Evolutionary conservation across 2,113 vertebrate species (phyloP), one percentile per base, ranked within the genome.

Genomic region (Haliaeetus leucogaster): DNA sequence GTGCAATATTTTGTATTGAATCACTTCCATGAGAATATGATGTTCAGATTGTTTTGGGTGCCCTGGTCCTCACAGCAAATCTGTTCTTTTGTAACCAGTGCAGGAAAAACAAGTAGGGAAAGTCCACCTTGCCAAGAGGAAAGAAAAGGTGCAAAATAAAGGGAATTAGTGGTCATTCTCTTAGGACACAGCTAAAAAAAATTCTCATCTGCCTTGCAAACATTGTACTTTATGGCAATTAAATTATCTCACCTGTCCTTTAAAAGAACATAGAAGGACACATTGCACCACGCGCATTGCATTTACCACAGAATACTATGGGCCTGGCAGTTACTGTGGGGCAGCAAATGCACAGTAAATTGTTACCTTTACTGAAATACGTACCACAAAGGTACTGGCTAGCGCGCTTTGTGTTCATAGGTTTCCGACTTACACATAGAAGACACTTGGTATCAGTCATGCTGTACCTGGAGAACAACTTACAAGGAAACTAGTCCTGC

Each of bases 241-340:
- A 53, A 34, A 19, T 23, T 6, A 20, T 27, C 32, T 20, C 13
- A 29, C 13, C 6, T 65, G 7, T 25, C 21, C 29, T 72, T 8
- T 61, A 43, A n/a, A 38, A 58, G n/a, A 27, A 16, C 0, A 2
- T 0, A 2, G 3, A 4, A 43, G 34, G 25, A 36, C 45, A n/a
- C 25, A 0, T 4, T 30, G 82, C 42, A 25, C 2, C 45, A 40
- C 0, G 0, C 0, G 4, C 16, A 3, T 4, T 34, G n/a, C 52
- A 14, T 45, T 20, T 32, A 20, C 21, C 40, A 9, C 62, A n/a
- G 67, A 82, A 56, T 18, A 16, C 42, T 3, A 23, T 1, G n/a
- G 25, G 27, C 11, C 19, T 40, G 47, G 18, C 61, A 71, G 40
- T 13, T 79, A 21, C 43, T 11, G 36, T 15, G 30, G 55, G 42